Evolutionary conservation across 2,113 vertebrate species (phyloP).

Genomic region (Dipodomys spectabilis): DNA sequence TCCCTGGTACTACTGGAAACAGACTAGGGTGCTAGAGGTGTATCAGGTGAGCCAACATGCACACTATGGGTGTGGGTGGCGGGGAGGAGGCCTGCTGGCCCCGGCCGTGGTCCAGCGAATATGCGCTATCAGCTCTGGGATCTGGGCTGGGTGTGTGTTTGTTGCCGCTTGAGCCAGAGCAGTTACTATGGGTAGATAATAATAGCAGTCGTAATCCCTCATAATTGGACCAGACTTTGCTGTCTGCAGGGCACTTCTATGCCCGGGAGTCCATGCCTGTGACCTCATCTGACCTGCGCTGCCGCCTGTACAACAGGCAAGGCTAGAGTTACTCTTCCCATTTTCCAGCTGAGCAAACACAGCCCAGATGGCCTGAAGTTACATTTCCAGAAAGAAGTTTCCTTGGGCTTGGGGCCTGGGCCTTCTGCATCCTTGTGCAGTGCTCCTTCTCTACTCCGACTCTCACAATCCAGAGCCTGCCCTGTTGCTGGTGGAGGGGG

Average conservation of each 20-base stretch:
- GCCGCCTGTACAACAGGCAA: constrained; percentile 50
- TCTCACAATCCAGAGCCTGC: not conserved
- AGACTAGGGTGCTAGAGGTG: constrained; percentile 38
- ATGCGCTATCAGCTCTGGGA: constrained; percentile 28
- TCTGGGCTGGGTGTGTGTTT: constrained; percentile 63
- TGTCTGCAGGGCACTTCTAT: constrained; percentile 78
- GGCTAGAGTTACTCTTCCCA: constrained; percentile 53
- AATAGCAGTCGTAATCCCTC: constrained; percentile 80
- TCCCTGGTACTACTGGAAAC: not conserved
- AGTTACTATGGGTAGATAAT: constrained; percentile 79
- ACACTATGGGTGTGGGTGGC: not conserved
- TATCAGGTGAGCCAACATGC: constrained; percentile 54
- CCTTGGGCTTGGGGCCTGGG: not conserved
- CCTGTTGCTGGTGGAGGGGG: not conserved
- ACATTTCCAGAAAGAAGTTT: not conserved
- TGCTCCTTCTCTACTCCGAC: not conserved
- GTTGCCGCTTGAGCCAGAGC: constrained; percentile 65
- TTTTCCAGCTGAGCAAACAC: constrained; percentile 62
- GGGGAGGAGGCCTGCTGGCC: not conserved
- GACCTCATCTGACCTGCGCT: constrained; percentile 80
- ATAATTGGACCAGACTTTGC: constrained; percentile 79
- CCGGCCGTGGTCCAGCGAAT: not conserved
- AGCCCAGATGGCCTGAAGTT: constrained; percentile 63
- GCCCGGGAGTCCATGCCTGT: constrained; percentile 59
- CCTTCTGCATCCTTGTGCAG: not conserved